Base-by-base conservation (phyloP, 2,888 invertebrate species). In the Eupithecia dodoneata region DNA sequence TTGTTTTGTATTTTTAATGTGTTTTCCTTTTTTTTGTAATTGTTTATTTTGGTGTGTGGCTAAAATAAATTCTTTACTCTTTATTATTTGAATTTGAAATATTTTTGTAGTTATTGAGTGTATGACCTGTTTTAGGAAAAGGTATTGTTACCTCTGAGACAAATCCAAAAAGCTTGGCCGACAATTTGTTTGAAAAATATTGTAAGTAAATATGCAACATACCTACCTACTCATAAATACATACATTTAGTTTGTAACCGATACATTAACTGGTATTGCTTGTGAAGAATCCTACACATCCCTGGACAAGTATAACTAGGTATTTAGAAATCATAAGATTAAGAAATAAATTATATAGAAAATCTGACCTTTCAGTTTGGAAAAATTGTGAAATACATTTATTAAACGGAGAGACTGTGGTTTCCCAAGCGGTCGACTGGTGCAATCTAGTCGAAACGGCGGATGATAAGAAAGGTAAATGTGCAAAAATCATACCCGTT, bases 111-210 rank as follows among this genome's bases (percentile, higher is more conserved):
- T 0, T 47, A 10, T 49, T 52, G 52, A 52, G 52, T 59, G 18
- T 18, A 59, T 59, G n/a, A 18, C 9, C 18, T 75, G 12, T 78
- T 78, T 90, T 72, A 66, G 92, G 92, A 18, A 89, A 85, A 84
- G 93, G 93, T 63, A 89, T 93, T 74, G 87, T 94, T 2, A 92
- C 89, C 81, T 86, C 85, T 44, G 74, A 90, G 3, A 84, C 77
- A 76, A 87, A 79, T 75, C 81, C 89, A 3, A 83, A 90, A 81
- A 83, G 85, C n/a, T 83, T 93, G 72, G 89, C 93, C 44, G 93
- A 93, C 75, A 89, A 72, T 78, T 81, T 93, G 71, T 93, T 91
- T 82, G 85, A 84, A 82, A 80, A 83, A 71, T 92, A 86, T 80
- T 94, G 94, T 94, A 85, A 81, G 93, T 90, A 82, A 1, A 30